Evolutionary conservation across 37 sponge, comb jelly and placozoan genomes (phyloP), one percentile per base, ranked within the genome.

Genomic region (Axinella damicornis): DNA sequence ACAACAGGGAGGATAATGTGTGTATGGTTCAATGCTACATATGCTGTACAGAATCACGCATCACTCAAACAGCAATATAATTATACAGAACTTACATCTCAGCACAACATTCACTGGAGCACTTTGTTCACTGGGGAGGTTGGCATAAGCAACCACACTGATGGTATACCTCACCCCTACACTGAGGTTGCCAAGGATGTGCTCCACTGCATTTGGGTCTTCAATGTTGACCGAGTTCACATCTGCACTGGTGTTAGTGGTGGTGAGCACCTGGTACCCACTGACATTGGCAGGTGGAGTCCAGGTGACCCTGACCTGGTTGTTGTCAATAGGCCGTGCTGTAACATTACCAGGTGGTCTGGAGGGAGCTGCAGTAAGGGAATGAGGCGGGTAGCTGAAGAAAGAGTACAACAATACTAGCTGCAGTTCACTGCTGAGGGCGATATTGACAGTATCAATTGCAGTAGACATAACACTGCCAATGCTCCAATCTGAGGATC

Each of bases 91-190:
- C 69, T 71, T 40, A 87, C 88, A 81, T 41, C 46, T 73, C 17
- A 88, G 63, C 0, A 33, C 41, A 22, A 82, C 60, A 17, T 32
- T 37, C 20, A 60, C 59, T 32, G 72, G 40, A 13, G 17, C 22
- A 58, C 83, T 82, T 21, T 22, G 59, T 28, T 63, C 53, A 59
- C 63, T 57, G 27, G 77, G 71, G 28, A 82, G 41, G 21, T 76
- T 77, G 33, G 32, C 56, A 65, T 39, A 76, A 5, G 77, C 81
- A n/a, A 54, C 63, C 27, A 88, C 52, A 32, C 19, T 39, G 33
- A 88, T 30, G 32, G 68, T 80, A 34, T 88, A 88, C 24, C 19
- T 53, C 19, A 58, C 69, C 1, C 69, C 72, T 28, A 20, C 63
- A 70, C n/a, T 71, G 14, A 35, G 17, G 55, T 56, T 57, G 0